Evolutionary conservation across 2,888 invertebrate species (phyloP), one percentile per base, ranked within the genome.

Genomic region (Clivina fossor): DNA sequence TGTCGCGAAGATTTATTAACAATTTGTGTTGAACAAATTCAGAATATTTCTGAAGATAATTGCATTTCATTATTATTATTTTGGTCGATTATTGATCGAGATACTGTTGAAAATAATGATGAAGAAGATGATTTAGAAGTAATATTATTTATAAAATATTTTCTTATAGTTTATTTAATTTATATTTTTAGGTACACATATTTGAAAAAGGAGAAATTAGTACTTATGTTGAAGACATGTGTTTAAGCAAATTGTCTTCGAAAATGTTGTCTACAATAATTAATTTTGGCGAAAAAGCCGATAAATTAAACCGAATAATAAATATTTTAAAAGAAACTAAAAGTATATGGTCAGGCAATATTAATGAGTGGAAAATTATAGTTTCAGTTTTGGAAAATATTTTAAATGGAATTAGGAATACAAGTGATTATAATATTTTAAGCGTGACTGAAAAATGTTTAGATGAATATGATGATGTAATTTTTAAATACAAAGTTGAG

Each of bases 171-270:
- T 18, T 22, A 3, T 18, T 38, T 15, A 18, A 54, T 57, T 70
- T 74, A 37, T 74, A 80, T 77, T 78, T 76, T 41, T 74, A 82
- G 64, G 79, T 84, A 0, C 46, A 38, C 46, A 44, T 55, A 15
- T 86, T 85, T 68, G 84, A 85, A 61, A 79, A 80, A 64, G 83
- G 81, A 58, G 84, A 84, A 64, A 73, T 77, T 57, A 85, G 84
- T 66, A 74, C 77, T 33, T 80, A 76, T 64, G 71, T 79, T 35
- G 85, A 85, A 71, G 80, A 78, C 5, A 49, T 44, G 32, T 43
- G 50, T 37, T 55, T 55, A 37, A 61, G 35, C 30, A 32, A 47
- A 38, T 43, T 54, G 20, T 16, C 47, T 16, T 28, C 55, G 15
- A 47, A 32, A 30, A 38, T 9, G 9, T 22, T 55, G 13, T 7